Evolutionary conservation across 2,113 vertebrate genomes (phyloP).

Genomic region (Ameiurus melas): DNA sequence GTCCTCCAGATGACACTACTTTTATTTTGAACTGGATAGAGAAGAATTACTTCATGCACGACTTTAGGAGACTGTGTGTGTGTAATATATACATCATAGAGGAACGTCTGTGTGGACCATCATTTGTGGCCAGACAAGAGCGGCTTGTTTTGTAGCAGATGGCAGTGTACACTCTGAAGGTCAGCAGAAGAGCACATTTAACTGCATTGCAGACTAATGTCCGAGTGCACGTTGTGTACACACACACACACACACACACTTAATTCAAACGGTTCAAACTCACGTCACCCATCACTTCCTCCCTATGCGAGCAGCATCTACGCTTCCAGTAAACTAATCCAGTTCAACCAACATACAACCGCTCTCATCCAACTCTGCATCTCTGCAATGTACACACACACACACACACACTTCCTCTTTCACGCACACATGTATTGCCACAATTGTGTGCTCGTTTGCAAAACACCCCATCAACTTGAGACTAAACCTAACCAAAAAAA

Average conservation of each 20-base stretch:
- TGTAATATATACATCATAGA: not conserved
- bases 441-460: not conserved
- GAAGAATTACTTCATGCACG: not conserved
- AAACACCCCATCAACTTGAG: not conserved
- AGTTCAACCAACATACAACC: not conserved
- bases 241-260: not conserved
- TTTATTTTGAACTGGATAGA: not conserved
- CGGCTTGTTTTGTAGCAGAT: not conserved
- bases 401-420: not conserved
- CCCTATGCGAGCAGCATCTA: not conserved
- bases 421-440: not conserved
- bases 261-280: not conserved
- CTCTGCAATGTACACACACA: no score
- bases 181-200: not conserved
- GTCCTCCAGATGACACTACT: not conserved
- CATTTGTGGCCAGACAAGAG: not conserved
- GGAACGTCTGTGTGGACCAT: not conserved
- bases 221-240: not conserved
- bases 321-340: no score
- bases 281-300: not conserved
- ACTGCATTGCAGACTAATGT: not conserved
- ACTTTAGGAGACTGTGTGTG: not conserved
- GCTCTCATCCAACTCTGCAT: not conserved
- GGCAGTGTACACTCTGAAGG: conserved; percentile 4
- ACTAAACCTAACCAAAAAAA: not conserved